These are phyloP conservation scores for Armadillidium nasatum DNA, from an alignment of 1,140 invertebrate species.

Conservation along the genomic window DNA sequence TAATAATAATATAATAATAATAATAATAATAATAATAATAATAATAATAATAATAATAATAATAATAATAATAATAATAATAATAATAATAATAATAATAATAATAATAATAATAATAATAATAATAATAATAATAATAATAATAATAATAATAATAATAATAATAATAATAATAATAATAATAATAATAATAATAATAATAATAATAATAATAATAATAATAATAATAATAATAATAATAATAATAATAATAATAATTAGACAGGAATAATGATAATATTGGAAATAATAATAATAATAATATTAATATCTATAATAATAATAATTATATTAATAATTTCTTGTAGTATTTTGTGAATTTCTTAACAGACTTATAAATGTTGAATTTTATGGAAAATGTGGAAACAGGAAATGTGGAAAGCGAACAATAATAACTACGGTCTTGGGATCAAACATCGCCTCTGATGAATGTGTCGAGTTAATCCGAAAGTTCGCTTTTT, in stretches of 20 bases:
- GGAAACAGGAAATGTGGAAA: not conserved
- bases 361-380: not conserved
- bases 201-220: constrained; percentile 5
- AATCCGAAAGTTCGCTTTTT: too few species aligned
- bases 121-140: not conserved
- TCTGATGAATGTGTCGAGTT: too few species aligned
- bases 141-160: too few species aligned
- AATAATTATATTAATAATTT: too few species aligned
- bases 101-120: too few species aligned
- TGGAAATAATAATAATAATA: not conserved
- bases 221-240: constrained; percentile 4
- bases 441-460: too few species aligned
- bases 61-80: not conserved
- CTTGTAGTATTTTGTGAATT: too few species aligned
- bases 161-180: constrained; percentile 9
- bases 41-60: too few species aligned
- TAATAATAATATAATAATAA: too few species aligned
- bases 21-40: too few species aligned
- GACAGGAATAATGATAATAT: not conserved
- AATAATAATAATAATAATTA: too few species aligned
- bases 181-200: not conserved
- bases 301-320: not conserved
- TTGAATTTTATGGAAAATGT: not conserved
- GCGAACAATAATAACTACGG: too few species aligned
- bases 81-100: not conserved